Percentiles rank a stretch among this genome's conserved stretches.
phyloP scores from a whole-genome alignment of 2,888 invertebrate genomes.

The Apodemia hepburni region DNA sequence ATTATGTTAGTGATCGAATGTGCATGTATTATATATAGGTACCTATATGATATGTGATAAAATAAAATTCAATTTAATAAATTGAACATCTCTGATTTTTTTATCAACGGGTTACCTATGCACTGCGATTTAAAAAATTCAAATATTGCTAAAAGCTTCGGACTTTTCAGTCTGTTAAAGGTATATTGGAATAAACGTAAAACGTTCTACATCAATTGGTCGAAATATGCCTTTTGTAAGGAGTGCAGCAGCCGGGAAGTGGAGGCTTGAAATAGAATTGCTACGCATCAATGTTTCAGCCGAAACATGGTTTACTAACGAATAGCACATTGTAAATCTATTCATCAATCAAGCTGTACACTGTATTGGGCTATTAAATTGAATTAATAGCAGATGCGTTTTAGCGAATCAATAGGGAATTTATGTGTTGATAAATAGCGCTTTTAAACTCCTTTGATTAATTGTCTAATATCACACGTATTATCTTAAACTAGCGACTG shows the following conservation, averaged over 20 bases:
- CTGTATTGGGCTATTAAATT: constrained; percentile 27
- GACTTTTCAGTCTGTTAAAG: not conserved
- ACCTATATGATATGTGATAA: too few species aligned
- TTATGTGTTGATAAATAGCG: not conserved
- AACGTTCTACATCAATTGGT: constrained; percentile 5
- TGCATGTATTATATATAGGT: too few species aligned
- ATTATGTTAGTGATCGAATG: too few species aligned
- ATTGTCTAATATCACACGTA: too few species aligned
- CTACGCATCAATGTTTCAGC: constrained; percentile 20
- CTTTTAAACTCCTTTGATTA: too few species aligned
- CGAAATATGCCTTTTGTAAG: not conserved
- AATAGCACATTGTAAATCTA: constrained; percentile 31
- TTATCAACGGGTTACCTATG: not conserved
- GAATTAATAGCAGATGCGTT: constrained; percentile 19
- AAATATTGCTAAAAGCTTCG: not conserved
- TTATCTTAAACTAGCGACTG: too few species aligned
- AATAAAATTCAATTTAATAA: too few species aligned
- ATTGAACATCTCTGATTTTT: not conserved
- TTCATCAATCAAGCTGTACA: constrained; percentile 37
- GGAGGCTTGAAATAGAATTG: constrained; percentile 27
- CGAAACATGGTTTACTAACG: constrained; percentile 25
- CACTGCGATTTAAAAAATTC: not conserved
- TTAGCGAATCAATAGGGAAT: not conserved
- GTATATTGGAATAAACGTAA: not conserved
- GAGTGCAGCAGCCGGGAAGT: constrained; percentile 7